phyloP scores from a whole-genome alignment of 2,888 invertebrate genomes.

The Actias luna region DNA sequence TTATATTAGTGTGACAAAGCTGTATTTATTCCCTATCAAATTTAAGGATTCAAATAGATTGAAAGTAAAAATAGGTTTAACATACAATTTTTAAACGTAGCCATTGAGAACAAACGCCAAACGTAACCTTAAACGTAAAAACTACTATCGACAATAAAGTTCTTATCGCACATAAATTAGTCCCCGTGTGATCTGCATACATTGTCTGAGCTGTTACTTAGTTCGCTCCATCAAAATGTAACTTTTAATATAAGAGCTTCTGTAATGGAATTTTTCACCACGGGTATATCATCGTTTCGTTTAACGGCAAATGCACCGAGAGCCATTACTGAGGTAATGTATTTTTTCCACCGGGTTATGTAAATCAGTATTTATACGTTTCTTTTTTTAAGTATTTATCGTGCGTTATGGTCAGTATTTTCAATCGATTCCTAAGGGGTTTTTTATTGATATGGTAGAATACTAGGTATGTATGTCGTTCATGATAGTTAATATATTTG shows the following conservation, averaged over 20 bases:
- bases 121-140: constrained; percentile 39
- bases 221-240: constrained; percentile 37
- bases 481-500: neutral
- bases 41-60: neutral
- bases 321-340: constrained; percentile 9
- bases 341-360: neutral
- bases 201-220: constrained; percentile 43
- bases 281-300: constrained; percentile 13
- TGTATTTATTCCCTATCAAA: neutral
- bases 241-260: constrained; percentile 25
- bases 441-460: neutral
- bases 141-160: constrained; percentile 52
- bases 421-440: neutral
- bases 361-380: neutral
- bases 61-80: neutral
- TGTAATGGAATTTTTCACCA: constrained; percentile 20
- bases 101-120: constrained; percentile 5
- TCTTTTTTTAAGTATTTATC: neutral
- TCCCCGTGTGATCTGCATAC: constrained; percentile 40
- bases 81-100: neutral
- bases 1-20: neutral
- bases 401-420: neutral
- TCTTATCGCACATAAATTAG: constrained; percentile 63
- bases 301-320: constrained; percentile 15
- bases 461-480: neutral